These are phyloP conservation scores for Lasioglossum vierecki DNA, from an alignment of 2,888 invertebrate genomes.

Conservation along the genomic window DNA sequence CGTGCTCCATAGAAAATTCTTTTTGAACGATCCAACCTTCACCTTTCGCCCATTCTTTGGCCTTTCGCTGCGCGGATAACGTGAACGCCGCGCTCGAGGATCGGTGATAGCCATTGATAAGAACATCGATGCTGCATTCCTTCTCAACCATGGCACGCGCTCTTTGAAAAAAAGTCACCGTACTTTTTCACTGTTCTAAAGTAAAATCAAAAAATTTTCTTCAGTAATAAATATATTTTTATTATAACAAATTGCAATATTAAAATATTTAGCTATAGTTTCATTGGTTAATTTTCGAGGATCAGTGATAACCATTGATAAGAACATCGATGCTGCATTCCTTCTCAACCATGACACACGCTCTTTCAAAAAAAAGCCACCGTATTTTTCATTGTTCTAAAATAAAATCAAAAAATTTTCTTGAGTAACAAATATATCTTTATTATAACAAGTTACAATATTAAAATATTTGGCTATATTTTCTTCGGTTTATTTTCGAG, in stretches of 20 bases:
- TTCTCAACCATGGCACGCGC: neutral
- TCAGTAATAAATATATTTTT: too few species aligned
- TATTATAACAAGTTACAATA: too few species aligned
- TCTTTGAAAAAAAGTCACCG: neutral
- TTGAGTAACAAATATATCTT: too few species aligned
- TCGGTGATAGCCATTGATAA: neutral
- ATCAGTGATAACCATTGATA: neutral
- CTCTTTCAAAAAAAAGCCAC: neutral
- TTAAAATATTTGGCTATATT: too few species aligned
- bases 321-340: neutral
- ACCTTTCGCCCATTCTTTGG: slow-evolving; percentile 7
- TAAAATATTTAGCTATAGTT: too few species aligned
- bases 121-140: neutral
- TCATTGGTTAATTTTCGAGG: neutral
- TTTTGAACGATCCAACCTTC: neutral
- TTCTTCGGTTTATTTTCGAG: too few species aligned
- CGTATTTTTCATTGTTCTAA: neutral
- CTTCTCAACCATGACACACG: neutral
- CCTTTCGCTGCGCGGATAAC: neutral
- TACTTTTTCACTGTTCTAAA: neutral
- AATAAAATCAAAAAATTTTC: too few species aligned
- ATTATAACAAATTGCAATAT: too few species aligned
- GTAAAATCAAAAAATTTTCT: too few species aligned
- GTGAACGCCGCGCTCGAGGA: neutral
- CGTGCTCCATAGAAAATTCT: neutral